Base-by-base conservation (phyloP, 92 coral and sea anemone genomes). In the Plumapathes pennacea region DNA sequence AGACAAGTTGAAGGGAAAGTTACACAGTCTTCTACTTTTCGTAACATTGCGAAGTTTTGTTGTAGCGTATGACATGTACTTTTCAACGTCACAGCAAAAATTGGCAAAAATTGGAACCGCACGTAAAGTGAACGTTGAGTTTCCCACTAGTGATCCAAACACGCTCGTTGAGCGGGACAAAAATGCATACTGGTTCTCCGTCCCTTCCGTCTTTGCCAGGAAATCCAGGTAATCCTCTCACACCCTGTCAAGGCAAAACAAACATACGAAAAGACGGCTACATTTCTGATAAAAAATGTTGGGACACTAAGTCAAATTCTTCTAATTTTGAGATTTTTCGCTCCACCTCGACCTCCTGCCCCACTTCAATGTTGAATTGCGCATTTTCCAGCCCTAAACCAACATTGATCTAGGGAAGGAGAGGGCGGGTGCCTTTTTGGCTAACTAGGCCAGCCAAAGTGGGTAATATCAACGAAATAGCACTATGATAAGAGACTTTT, bases 141-240 rank as follows among this genome's bases (percentile, higher is more conserved):
- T n/a, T n/a, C n/a, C n/a, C n/a, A n/a, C n/a, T n/a, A n/a, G n/a
- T n/a, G n/a, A n/a, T n/a, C n/a, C n/a, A n/a, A n/a, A n/a, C n/a
- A n/a, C n/a, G n/a, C n/a, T n/a, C n/a, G n/a, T n/a, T n/a, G n/a
- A n/a, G n/a, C n/a, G n/a, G n/a, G n/a, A n/a, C 36, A 9, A 9
- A 8, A 25, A 2, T 13, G 18, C 71, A n/a, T 19, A 63, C 71
- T 59, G 59, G 71, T 7, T 9, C 32, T 6, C 71, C 71, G 6
- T 36, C 10, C 20, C 50, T 48, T 0, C 71, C 71, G 10, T 63
- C 34, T 25, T 27, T 24, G 18, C 71, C 71, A 49, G 59, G 46
- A 37, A 50, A 12, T 15, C 71, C 71, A 14, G 38, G 38, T 11
- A 20, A 46, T 24, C 71, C 71, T 1, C 13, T n/a, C 19, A 13